Percentiles rank a stretch among this genome's conserved stretches.
phyloP scores from a whole-genome alignment of 2,113 vertebrate genomes.

The Trinectes maculatus region DNA sequence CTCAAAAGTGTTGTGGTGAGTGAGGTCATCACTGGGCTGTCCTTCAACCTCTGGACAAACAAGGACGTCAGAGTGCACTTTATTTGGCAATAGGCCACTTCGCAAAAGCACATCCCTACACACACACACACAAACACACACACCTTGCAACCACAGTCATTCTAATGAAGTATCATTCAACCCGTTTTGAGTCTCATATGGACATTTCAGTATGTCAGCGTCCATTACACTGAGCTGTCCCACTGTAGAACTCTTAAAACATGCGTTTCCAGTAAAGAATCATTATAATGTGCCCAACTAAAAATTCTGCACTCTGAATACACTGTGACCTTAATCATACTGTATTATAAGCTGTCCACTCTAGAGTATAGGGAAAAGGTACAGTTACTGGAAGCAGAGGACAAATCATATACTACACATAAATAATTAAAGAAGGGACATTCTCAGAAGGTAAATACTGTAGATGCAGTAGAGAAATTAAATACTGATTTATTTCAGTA shows the following conservation, averaged over 20 bases:
- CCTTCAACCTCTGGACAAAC: conserved; percentile 65
- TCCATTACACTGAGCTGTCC: background rate
- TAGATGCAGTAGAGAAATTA: background rate
- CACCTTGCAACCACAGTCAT: conserved; percentile 23
- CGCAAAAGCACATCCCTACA: background rate
- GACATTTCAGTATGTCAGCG: background rate
- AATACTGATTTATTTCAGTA: background rate
- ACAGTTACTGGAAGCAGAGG: background rate
- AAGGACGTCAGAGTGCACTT: conserved; percentile 60
- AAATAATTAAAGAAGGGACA: conserved; percentile 12
- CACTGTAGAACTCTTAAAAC: background rate
- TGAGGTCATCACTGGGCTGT: conserved; percentile 52
- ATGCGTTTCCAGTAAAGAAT: background rate
- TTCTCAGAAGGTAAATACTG: conserved; percentile 14
- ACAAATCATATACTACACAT: conserved; percentile 7
- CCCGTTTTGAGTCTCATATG: background rate
- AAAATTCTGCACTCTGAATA: background rate
- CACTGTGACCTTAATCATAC: background rate
- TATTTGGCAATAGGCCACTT: conserved; percentile 36
- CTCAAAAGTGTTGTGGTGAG: conserved; percentile 62
- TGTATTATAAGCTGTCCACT: background rate
- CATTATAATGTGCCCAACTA: background rate
- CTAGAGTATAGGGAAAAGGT: background rate
- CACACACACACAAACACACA: conserved; percentile 28
- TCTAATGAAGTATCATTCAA: conserved; percentile 5